A percentile compares a stretch with the other conserved stretches of the same genome.
phyloP scores from a whole-genome alignment of 2,113 vertebrate genomes.

The Corapipo altera region DNA sequence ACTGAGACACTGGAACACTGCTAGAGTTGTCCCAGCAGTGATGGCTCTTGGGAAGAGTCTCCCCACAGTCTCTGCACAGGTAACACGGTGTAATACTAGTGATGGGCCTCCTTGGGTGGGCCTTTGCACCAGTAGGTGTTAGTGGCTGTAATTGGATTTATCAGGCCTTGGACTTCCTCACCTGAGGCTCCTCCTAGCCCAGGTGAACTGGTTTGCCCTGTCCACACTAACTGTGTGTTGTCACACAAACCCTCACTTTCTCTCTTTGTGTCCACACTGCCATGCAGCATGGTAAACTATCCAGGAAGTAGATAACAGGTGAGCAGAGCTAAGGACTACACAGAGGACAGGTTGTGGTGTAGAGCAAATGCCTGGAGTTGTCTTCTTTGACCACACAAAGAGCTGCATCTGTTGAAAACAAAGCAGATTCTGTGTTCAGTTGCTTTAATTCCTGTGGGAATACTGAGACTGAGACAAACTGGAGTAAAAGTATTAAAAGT shows the following conservation, averaged over 20 bases:
- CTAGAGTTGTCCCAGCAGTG: neutral
- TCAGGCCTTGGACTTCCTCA: no score
- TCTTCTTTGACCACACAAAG: neutral
- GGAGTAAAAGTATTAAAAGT: neutral
- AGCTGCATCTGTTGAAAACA: neutral
- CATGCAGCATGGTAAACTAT: neutral
- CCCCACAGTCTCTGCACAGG: neutral
- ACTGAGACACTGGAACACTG: fast-evolving
- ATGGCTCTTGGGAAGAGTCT: fast-evolving
- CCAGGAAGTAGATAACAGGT: fast-evolving
- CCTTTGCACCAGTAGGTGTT: neutral
- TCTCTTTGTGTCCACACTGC: fast-evolving
- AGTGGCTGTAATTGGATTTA: neutral
- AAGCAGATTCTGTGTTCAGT: neutral
- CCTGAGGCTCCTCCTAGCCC: neutral
- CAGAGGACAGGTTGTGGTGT: fast-evolving
- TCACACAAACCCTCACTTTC: neutral
- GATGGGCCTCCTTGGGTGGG: fast-evolving
- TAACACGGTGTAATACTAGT: fast-evolving
- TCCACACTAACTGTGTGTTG: fast-evolving
- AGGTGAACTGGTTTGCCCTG: neutral
- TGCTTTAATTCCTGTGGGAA: neutral
- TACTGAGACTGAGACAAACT: neutral
- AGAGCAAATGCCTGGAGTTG: neutral
- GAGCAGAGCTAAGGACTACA: neutral